These are phyloP conservation scores for Clarias fuscus DNA, from an alignment of 2,797 vertebrate genomes.

Conservation along the genomic window DNA sequence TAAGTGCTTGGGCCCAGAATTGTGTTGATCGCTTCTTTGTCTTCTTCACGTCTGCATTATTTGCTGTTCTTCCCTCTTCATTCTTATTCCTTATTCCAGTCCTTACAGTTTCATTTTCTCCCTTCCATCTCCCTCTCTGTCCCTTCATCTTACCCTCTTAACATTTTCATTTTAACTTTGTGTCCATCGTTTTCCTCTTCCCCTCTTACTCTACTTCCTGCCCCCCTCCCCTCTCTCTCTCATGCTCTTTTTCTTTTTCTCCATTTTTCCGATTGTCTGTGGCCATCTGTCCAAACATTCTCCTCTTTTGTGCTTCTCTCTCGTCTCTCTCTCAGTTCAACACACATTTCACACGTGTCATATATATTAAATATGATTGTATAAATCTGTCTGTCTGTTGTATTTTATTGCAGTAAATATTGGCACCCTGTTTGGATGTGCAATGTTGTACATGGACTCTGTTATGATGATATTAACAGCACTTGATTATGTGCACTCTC, in stretches of 20 bases:
- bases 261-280: neutral
- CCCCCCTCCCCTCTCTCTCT: no score
- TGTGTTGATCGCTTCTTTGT: neutral
- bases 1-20: neutral
- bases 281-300: neutral
- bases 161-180: neutral
- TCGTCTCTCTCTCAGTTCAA: neutral
- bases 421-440: constrained; percentile 57
- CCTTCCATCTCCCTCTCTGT: neutral
- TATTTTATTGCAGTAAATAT: constrained; percentile 72
- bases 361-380: no score
- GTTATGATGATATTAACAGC: constrained; percentile 84
- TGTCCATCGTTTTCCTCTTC: neutral
- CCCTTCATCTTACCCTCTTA: no score
- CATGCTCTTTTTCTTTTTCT: neutral
- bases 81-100: no score
- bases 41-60: neutral
- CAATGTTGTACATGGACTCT: constrained; percentile 69
- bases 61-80: neutral
- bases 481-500: constrained; percentile 77
- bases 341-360: no score
- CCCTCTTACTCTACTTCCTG: neutral
- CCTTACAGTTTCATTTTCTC: neutral
- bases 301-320: constrained; percentile 20
- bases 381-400: constrained; percentile 48